Base-by-base conservation (phyloP, 2,797 vertebrate genomes). In the Molossus molossus region DNA sequence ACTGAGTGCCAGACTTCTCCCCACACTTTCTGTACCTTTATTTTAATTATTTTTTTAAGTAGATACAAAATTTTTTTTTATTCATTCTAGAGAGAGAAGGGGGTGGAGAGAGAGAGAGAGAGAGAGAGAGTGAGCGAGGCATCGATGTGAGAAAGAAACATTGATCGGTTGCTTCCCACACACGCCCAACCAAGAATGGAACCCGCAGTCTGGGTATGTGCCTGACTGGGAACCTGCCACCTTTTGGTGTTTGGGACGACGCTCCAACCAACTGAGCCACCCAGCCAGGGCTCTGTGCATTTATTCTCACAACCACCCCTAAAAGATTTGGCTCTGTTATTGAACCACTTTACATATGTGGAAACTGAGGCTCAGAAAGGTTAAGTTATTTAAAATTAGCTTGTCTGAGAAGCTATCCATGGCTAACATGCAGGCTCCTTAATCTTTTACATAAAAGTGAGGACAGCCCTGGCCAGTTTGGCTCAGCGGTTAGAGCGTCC, bases 361-460 rank as follows among this genome's bases (percentile, higher is more conserved):
- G 76, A 87, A 89, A 87, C 55, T 14, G 65, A 91, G 58, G 27
- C 60, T 89, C 48, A 25, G 62, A 94, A 91, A 65, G 13, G 13
- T 81, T 65, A 75, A 84, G 23, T 58, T 60, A 20, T 33, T 79
- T 75, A 33, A 91, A 53, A 55, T 80, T 29, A 40, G 13, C 23
- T 72, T 90, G 45, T 72, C 50, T 27, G 14, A 84, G 67, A 76
- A 76, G 55, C n/a, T 33, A 23, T n/a, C 62, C 15, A 9, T 8
- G 27, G 33, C 64, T 67, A 86, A 87, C 23, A 55, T 3, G 10
- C 25, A 86, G 9, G 12, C 23, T 65, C 91, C 69, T 53, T 83
- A 80, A 80, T 33, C 85, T 90, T 90, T 79, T 69, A 90, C 72
- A 33, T 33, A 33, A 33, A 33, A 95, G 77, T 8, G 11, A 81